These are phyloP conservation scores for Diaperis boleti DNA, from an alignment of 2,888 invertebrate species.

Conservation along the genomic window DNA sequence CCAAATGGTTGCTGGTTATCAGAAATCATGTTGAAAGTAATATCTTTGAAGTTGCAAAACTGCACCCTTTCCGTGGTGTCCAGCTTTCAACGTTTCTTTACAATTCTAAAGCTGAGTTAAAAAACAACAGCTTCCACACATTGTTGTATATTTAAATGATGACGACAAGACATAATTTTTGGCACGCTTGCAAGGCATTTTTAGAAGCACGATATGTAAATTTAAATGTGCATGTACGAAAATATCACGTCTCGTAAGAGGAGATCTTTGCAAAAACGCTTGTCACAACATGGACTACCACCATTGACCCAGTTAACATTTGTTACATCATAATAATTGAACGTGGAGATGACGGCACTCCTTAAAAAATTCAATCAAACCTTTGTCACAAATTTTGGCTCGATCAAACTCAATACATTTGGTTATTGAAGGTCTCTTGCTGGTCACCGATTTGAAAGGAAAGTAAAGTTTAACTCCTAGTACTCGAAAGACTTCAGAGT, in stretches of 20 bases:
- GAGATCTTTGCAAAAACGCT: not conserved
- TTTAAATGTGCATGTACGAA: not conserved
- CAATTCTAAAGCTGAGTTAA: too few relatives aligned
- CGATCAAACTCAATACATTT: not conserved
- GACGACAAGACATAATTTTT: not conserved
- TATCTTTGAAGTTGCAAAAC: too few relatives aligned
- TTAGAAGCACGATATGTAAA: not conserved
- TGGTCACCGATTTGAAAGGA: not conserved
- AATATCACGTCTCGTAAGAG: not conserved
- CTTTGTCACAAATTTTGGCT: not conserved
- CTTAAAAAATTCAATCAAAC: slow-evolving; percentile 1
- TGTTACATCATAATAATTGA: not conserved
- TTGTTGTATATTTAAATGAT: not conserved
- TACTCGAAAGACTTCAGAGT: too few relatives aligned
- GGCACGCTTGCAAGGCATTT: not conserved
- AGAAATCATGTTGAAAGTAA: too few relatives aligned
- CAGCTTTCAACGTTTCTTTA: too few relatives aligned
- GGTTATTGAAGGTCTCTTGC: not conserved
- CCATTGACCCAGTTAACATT: not conserved
- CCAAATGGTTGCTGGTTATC: too few relatives aligned
- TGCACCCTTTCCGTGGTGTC: too few relatives aligned
- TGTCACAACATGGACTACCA: not conserved
- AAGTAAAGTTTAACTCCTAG: not conserved
- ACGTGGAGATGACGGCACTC: not conserved
- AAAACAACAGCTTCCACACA: not conserved